Evolutionary conservation across 2,797 vertebrate species (phyloP), one percentile per base, ranked within the genome.

Genomic region (Hemitrygon akajei): DNA sequence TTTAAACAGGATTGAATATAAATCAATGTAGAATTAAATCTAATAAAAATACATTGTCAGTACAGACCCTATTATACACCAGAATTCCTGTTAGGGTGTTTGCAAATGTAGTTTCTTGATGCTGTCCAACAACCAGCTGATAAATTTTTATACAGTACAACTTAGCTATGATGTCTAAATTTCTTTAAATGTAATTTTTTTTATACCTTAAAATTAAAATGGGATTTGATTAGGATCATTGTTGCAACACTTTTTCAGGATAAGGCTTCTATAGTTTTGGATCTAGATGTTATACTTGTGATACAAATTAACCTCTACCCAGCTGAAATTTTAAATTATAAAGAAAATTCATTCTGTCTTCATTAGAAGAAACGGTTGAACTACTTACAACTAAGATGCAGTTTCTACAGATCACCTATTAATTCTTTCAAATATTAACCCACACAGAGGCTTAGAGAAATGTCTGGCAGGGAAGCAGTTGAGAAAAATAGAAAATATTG

Each of bases 1-100:
- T 9, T 73, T 37, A 73, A 92, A 22, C 89, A 22, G 11, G 11
- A 37, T 47, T 27, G 10, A 71, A 75, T 47, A 27, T 47, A 92
- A 92, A 92, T 92, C 12, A 47, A 66, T 92, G 71, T 93, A 40
- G 69, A 91, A 91, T 91, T 91, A 71, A 93, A 37, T 4, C 60
- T 22, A 40, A 71, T 79, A 60, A 91, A 91, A 91, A 69, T 7
- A 20, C 84, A 89, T 66, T 91, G 69, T 92, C 16, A 47, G 47
- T 47, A 47, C 47, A 75, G 71, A 27, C 27, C 14, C 27, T 91
- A 56, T 56, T 75, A 22, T 27, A 71, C 16, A 76, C 20, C 40
- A 47, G 40, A 76, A 11, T 76, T 93, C 91, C 71, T n/a, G 71
- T 76, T 76, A n/a, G 1, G 3, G 71, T 93, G 14, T 93, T 71